phyloP scores from a whole-genome alignment of 2,888 invertebrate species.

The Chromoteleia sp. region DNA sequence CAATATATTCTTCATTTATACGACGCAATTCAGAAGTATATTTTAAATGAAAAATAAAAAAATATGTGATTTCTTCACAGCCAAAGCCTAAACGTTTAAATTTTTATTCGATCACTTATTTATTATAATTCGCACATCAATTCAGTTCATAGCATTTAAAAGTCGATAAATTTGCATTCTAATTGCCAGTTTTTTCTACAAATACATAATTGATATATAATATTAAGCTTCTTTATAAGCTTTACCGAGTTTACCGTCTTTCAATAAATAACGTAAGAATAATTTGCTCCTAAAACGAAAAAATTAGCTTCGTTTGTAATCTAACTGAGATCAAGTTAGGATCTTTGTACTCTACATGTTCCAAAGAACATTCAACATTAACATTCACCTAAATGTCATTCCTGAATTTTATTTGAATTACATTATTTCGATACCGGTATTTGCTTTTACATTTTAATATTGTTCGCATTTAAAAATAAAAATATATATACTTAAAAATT shows the following conservation, averaged over 20 bases:
- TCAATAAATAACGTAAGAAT: slow-evolving; percentile 54
- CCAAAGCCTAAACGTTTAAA: slow-evolving; percentile 54
- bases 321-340: slow-evolving; percentile 67
- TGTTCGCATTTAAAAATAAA: not conserved
- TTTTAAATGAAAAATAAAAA: slow-evolving; percentile 44
- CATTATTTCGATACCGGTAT: not conserved
- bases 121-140: slow-evolving; percentile 8
- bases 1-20: slow-evolving; percentile 30
- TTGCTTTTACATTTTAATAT: not conserved
- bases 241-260: slow-evolving; percentile 24
- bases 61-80: slow-evolving; percentile 57
- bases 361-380: slow-evolving; percentile 55
- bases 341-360: slow-evolving; percentile 63
- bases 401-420: slow-evolving; percentile 9
- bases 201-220: slow-evolving; percentile 19
- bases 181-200: slow-evolving; percentile 18
- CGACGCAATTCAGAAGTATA: slow-evolving; percentile 30
- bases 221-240: slow-evolving; percentile 13
- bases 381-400: slow-evolving; percentile 39
- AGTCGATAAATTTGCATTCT: not conserved
- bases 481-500: no score
- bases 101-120: slow-evolving; percentile 17
- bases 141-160: not conserved
- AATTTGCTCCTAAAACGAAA: slow-evolving; percentile 48
- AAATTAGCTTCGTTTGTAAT: slow-evolving; percentile 58